Evolutionary conservation across 2,113 vertebrate species (phyloP).

Genomic region (Irena cyanogastra): DNA sequence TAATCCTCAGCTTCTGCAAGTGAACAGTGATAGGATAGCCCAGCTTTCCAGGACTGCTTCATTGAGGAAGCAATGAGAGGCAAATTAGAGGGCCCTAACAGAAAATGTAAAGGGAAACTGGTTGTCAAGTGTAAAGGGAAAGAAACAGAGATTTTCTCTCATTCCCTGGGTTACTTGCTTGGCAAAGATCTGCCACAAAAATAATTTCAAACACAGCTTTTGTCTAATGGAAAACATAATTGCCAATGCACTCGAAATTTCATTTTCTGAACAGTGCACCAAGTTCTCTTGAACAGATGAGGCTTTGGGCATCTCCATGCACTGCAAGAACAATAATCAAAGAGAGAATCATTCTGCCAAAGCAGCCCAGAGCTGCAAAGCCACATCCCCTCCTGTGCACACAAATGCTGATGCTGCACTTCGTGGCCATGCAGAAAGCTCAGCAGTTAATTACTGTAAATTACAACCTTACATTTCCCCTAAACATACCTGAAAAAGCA

Average conservation of each 20-base stretch:
- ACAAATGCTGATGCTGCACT: neutral
- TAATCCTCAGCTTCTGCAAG: slow-evolving; percentile 1
- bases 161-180: neutral
- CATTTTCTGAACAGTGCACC: neutral
- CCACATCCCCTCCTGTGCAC: neutral
- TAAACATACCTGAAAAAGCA: slow-evolving; percentile 91
- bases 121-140: neutral
- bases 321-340: neutral
- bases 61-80: neutral
- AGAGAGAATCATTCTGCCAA: neutral
- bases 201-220: neutral
- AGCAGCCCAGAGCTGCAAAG: neutral
- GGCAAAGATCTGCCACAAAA: neutral
- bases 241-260: neutral
- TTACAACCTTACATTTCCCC: neutral
- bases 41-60: neutral
- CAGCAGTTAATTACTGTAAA: neutral
- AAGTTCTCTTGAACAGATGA: neutral
- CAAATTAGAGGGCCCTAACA: neutral
- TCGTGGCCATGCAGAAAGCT: neutral
- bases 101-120: neutral
- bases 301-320: neutral
- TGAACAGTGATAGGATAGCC: neutral
- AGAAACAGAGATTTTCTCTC: neutral
- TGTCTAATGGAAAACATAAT: neutral